Evolutionary conservation across 2,888 invertebrate genomes (phyloP), one percentile per base, ranked within the genome.

Genomic region (Drosophila flavopinicola): DNA sequence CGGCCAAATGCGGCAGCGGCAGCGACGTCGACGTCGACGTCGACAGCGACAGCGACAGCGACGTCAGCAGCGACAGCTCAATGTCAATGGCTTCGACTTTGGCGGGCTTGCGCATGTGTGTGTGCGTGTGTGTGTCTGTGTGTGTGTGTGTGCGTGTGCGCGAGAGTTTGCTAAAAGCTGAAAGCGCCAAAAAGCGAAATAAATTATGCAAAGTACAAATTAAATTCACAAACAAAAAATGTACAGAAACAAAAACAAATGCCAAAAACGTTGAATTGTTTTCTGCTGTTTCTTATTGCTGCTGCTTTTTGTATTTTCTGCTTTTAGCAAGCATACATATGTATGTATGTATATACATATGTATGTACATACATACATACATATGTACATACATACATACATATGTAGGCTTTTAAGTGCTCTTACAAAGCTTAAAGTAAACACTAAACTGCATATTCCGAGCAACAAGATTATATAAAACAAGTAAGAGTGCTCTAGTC

Each of bases 1-100:
- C 67, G 67, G 53, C 83, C 83, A 85, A 82, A 85, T 70, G 77
- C 52, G 82, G 70, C 77, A 59, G 51, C 74, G 35, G n/a, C 48
- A 49, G 9, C 51, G 25, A 11, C 65, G 6, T 53, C 59, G 57
- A 49, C 41, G 72, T 11, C 35, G 38, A 51, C 76, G 48, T 60
- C 49, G 78, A 70, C 78, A 82, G 86, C 79, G 32, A 35, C 52
- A 48, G 7, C 51, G 25, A 11, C 65, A 7, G 56, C 59, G 57
- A 49, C 41, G 72, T 11, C 35, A 41, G 53, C 76, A 51, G 64
- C 49, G 78, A 70, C 78, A 82, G 86, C 79, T 79, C 79, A 79
- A 79, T 79, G 79, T 79, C 79, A 79, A 85, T 79, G 86, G 83
- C 78, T 73, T 69, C 7, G 45, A 20, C 20, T 20, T 20, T 20